A percentile compares a stretch with the other conserved stretches of the same genome.
Evolutionary conservation across 2,113 vertebrate genomes (phyloP).

Genomic region (Nibea coibor): DNA sequence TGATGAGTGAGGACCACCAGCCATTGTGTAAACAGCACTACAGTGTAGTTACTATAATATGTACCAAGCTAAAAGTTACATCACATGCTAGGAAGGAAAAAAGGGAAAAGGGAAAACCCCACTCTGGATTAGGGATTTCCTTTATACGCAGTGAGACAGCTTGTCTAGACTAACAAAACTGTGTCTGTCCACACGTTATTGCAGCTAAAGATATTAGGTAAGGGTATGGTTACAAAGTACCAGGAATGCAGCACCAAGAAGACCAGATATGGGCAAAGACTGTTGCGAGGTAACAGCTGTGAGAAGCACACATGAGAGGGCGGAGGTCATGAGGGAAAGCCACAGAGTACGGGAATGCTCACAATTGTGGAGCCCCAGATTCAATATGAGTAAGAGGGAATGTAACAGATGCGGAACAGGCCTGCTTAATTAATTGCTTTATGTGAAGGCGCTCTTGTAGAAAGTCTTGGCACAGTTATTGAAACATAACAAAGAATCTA

Average conservation of each 20-base stretch:
- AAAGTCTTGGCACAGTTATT: neutral
- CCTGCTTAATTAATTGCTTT: neutral
- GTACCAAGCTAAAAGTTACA: conserved; percentile 22
- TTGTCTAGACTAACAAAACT: neutral
- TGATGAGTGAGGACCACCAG: conserved; percentile 70
- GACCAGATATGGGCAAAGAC: conserved; percentile 45
- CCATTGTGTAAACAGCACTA: conserved; percentile 69
- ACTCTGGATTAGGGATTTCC: neutral
- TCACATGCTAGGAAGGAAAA: neutral
- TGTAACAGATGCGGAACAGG: neutral
- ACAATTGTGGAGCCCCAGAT: conserved; percentile 9
- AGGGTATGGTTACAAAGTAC: conserved; percentile 4
- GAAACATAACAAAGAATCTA: neutral
- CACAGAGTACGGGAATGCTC: neutral
- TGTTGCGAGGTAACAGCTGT: conserved; percentile 52
- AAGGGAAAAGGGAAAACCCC: neutral
- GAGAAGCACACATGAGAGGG: conserved; percentile 32
- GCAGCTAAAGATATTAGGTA: neutral
- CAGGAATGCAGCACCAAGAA: conserved; percentile 11
- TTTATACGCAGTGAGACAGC: neutral
- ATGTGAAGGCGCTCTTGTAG: neutral
- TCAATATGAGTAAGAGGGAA: neutral
- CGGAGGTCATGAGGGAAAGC: conserved; percentile 31
- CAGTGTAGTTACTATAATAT: conserved; percentile 41
- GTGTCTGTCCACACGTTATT: neutral